These are phyloP conservation scores for Rhinogobius similis DNA, from an alignment of 2,113 vertebrate genomes.

Conservation along the genomic window DNA sequence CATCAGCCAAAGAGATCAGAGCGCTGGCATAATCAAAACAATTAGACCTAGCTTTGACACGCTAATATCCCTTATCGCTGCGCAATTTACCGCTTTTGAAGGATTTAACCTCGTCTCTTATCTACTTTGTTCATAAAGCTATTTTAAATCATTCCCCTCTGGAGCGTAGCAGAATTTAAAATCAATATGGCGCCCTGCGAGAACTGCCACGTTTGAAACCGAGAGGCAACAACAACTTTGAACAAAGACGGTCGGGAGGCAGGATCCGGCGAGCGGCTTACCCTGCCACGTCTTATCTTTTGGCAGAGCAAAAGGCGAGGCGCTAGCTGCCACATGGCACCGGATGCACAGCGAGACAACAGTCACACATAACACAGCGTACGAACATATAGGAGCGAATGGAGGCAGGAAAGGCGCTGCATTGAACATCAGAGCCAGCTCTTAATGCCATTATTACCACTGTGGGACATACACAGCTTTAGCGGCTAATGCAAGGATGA, in stretches of 20 bases:
- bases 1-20: constrained; percentile 35
- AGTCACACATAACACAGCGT: not conserved
- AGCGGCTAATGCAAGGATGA: not conserved
- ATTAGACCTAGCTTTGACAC: constrained; percentile 32
- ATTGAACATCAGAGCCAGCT: constrained; percentile 32
- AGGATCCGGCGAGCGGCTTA: constrained; percentile 65
- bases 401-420: constrained; percentile 44
- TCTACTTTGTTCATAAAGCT: constrained; percentile 36
- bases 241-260: constrained; percentile 59
- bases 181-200: constrained; percentile 38
- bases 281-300: constrained; percentile 70
- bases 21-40: constrained; percentile 40
- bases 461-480: not conserved
- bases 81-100: not conserved
- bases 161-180: constrained; percentile 36
- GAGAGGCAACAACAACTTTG: constrained; percentile 50
- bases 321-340: constrained; percentile 73
- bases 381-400: not conserved
- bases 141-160: constrained; percentile 31
- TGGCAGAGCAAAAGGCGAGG: constrained; percentile 66
- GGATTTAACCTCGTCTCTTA: constrained; percentile 19
- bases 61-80: constrained; percentile 29
- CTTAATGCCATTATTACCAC: constrained; percentile 39
- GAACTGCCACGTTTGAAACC: constrained; percentile 58
- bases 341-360: constrained; percentile 58